A percentile compares a stretch with the other conserved stretches of the same genome.
These are phyloP conservation scores for Tichodroma muraria DNA, from an alignment of 2,113 vertebrate species.

Conservation along the genomic window DNA sequence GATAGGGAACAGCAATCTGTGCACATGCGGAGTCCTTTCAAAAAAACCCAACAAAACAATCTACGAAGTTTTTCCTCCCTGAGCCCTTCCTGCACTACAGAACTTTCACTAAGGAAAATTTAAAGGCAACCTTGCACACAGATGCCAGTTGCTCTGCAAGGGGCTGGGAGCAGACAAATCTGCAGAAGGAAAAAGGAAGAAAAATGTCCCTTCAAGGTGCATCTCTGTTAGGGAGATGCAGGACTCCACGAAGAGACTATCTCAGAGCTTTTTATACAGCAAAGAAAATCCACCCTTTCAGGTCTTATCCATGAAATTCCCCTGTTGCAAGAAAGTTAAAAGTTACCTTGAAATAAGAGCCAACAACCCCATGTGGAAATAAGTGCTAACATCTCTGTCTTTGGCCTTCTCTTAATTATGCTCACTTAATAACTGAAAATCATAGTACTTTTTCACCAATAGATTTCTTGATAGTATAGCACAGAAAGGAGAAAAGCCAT, in stretches of 20 bases:
- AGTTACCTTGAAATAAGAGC: not conserved
- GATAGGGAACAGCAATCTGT: not conserved
- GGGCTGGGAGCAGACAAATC: not conserved
- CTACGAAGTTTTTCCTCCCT: not conserved
- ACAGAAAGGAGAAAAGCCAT: not conserved
- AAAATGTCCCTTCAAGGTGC: not conserved
- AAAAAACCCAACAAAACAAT: not conserved
- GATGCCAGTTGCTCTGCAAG: not conserved
- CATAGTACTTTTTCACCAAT: not conserved
- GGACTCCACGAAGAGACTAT: not conserved
- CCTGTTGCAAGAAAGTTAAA: not conserved
- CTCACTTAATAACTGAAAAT: not conserved
- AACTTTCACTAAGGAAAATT: not conserved
- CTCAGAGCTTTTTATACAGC: not conserved
- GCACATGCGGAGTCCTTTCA: not conserved
- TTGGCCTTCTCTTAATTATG: not conserved
- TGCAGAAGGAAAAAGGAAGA: rapidly evolving
- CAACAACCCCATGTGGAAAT: not conserved
- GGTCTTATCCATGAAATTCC: not conserved
- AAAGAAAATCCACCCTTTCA: not conserved
- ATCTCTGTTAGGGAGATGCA: not conserved
- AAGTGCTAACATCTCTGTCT: not conserved
- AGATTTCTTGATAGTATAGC: not conserved
- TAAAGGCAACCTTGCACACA: not conserved
- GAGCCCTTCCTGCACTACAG: not conserved